A percentile compares a stretch with the other conserved stretches of the same genome.
Evolutionary conservation across 2,113 vertebrate species (phyloP).

Genomic region (Phoxinus phoxinus): DNA sequence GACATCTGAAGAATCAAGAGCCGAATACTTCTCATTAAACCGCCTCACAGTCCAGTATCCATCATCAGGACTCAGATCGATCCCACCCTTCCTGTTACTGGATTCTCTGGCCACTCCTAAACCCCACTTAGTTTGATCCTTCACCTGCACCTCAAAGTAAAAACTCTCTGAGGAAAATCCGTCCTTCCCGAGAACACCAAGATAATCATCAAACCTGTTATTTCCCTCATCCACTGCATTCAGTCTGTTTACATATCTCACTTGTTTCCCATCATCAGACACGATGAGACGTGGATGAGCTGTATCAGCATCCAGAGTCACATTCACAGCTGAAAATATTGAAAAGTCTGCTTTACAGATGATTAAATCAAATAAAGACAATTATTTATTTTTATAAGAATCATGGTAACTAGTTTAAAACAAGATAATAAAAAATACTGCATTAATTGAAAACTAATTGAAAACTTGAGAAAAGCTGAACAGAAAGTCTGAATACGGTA

Average conservation of each 20-base stretch:
- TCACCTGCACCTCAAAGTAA: constrained; percentile 13
- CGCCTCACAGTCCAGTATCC: background rate
- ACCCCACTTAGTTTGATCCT: background rate
- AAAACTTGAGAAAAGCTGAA: too few species aligned
- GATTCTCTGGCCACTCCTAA: background rate
- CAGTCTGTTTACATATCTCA: background rate
- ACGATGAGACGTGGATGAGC: background rate
- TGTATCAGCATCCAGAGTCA: constrained; percentile 23
- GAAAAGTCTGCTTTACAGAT: background rate
- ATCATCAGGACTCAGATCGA: background rate
- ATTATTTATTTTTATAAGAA: background rate
- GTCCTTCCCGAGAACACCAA: background rate
- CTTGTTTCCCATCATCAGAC: background rate
- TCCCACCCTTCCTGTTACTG: background rate
- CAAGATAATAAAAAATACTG: background rate
- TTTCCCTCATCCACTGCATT: background rate
- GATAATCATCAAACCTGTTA: background rate
- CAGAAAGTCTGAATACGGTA: too few species aligned
- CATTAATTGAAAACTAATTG: background rate
- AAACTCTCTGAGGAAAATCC: constrained; percentile 18
- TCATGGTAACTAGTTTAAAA: background rate
- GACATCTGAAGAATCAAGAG: background rate
- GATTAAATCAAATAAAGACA: background rate
- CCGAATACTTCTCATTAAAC: rapidly evolving
- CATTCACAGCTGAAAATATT: background rate